Conservation (phyloP, 1,140 invertebrate species). For the Idris sp. region DNA sequence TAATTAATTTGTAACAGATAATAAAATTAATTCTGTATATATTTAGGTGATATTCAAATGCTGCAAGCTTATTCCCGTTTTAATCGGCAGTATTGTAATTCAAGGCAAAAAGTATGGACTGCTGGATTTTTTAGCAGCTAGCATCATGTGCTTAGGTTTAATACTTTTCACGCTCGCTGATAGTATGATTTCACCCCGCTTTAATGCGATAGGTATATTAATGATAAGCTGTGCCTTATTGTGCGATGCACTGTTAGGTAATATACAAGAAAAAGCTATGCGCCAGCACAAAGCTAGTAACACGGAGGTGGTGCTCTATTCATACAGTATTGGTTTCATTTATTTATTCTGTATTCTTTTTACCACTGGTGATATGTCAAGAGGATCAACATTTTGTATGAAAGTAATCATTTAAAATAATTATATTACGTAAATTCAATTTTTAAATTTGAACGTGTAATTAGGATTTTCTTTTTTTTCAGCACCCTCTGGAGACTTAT, state of each 20-base stretch:
- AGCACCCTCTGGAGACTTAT: slow-evolving; percentile 88
- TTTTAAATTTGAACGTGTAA: no score
- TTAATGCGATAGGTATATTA: slow-evolving; percentile 88
- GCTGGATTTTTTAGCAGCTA: slow-evolving; percentile 90
- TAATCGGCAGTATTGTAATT: slow-evolving; percentile 94
- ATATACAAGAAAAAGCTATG: slow-evolving; percentile 97
- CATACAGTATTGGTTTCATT: slow-evolving; percentile 91
- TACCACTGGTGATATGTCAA: slow-evolving; percentile 85
- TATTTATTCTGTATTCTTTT: slow-evolving; percentile 90
- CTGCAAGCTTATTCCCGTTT: slow-evolving; percentile 96
- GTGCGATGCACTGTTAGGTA: slow-evolving; percentile 96
- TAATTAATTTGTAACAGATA: no score
- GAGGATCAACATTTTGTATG: slow-evolving; percentile 87
- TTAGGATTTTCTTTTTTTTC: slow-evolving; percentile 68
- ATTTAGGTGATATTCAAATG: slow-evolving; percentile 94
- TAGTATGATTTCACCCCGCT: slow-evolving; percentile 92
- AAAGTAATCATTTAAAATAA: slow-evolving; percentile 80
- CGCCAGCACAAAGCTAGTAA: slow-evolving; percentile 89
- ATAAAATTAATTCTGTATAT: no score
- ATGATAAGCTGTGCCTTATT: slow-evolving; percentile 92
- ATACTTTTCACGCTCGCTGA: slow-evolving; percentile 96
- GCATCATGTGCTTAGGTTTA: slow-evolving; percentile 93
- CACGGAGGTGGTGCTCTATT: slow-evolving; percentile 95
- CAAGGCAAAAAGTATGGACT: slow-evolving; percentile 92
- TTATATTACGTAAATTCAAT: no score